These are phyloP conservation scores for Cyprinodon tularosa DNA, from an alignment of 2,113 vertebrate genomes.

Conservation along the genomic window DNA sequence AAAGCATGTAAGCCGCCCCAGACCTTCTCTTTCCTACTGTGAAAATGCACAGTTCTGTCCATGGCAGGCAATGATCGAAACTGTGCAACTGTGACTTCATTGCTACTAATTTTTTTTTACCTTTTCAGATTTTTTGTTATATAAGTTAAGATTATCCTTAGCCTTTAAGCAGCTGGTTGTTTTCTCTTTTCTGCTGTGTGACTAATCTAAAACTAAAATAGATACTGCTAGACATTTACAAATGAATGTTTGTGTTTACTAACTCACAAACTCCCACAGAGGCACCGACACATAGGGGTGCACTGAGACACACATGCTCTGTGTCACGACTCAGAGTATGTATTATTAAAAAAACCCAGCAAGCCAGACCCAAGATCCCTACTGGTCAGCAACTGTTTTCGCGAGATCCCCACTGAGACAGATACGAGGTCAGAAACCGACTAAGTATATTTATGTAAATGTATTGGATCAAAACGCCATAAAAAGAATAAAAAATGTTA, in stretches of 20 bases:
- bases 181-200: background rate
- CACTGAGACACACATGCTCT: conserved; percentile 30
- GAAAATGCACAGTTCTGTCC: background rate
- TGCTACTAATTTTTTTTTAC: background rate
- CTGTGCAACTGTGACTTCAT: background rate
- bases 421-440: conserved; percentile 1
- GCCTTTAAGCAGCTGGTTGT: background rate
- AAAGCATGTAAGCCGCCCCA: background rate
- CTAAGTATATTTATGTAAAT: background rate
- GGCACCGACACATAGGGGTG: background rate
- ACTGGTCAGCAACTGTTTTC: conserved; percentile 64
- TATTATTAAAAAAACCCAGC: conserved; percentile 45
- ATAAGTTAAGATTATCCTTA: background rate
- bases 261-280: conserved; percentile 1
- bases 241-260: conserved; percentile 5
- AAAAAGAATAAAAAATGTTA: background rate
- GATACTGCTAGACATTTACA: background rate
- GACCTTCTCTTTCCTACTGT: too few relatives aligned
- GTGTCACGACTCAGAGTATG: conserved; percentile 63
- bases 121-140: background rate
- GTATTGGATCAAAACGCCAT: background rate
- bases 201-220: background rate
- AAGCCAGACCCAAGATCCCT: conserved; percentile 59
- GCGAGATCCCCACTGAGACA: conserved; percentile 47
- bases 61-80: background rate